Evolutionary conservation across 2,797 vertebrate genomes (phyloP), one percentile per base, ranked within the genome.

Genomic region (Tragelaphus oryx): DNA sequence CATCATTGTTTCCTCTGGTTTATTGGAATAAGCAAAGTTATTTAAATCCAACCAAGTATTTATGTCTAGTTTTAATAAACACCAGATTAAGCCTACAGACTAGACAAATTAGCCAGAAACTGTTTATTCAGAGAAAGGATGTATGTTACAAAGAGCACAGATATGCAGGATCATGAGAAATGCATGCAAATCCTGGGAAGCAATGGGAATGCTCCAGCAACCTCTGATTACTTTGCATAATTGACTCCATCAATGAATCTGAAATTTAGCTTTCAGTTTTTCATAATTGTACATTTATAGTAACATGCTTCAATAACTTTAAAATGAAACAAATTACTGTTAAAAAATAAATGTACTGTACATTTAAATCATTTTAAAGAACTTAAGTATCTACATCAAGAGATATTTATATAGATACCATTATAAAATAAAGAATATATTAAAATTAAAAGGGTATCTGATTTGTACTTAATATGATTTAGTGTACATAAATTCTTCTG

Each of bases 381-480:
- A 86, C 26, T 84, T 81, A 33, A 78, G 37, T 76, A 78, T 85
- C 89, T 93, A 86, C 2, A 94, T 85, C 33, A 91, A 65, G 44
- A 78, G 8, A 52, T 79, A 46, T 13, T 44, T 76, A 28, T 68
- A 78, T n/a, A 60, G 14, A 30, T 88, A 82, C 65, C 20, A 78
- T 30, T 60, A 87, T 85, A 83, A 80, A 88, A 59, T 94, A 17
- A 91, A 41, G 52, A 91, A 44, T 71, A 90, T 44, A 82, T 95
- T 79, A 84, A 24, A 96, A 95, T 94, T 86, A 65, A 96, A 97
- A 60, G 95, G 22, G 28, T 76, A 83, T 37, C 30, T 89, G 12
- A 4, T 55, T 85, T 91, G 24, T 46, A 97, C 84, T 93, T 86
- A 91, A 95, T 93, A 91, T 91, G 37, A 91, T 41, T 96, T 82